Base-by-base conservation (phyloP, 1,140 invertebrate genomes). In the Ips nitidus region DNA sequence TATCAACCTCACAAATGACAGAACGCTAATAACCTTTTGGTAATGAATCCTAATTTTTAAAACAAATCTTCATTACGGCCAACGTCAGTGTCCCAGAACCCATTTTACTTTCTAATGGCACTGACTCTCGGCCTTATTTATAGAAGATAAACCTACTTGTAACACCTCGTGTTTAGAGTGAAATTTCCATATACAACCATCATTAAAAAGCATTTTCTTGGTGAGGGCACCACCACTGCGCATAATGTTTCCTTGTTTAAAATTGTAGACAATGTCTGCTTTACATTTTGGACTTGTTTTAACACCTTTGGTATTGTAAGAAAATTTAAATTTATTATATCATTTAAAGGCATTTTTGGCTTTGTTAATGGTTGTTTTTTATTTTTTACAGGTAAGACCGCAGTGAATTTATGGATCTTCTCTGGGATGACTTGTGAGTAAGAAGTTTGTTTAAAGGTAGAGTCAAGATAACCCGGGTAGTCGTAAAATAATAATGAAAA, bases 101-200 rank as follows among this genome's bases (percentile, higher is more conserved):
- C 47, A 68, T 68, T 68, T 59, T 60, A 68, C 66, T 60, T 68
- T 68, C 56, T 60, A 68, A 68, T 68, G 41, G 57, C 41, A 57
- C 45, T 56, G 8, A n/a, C 8, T 6, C 37, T 6, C 39, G 50
- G 37, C 2, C 5, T 39, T 68, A 68, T 60, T 41, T 57, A 53
- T 60, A 68, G 45, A 41, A 61, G 66, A 59, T 68, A 61, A 68
- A 68, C 66, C 66, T 68, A 68, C 66, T 68, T 68, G 66, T 68
- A 68, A 68, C 57, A 68, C 66, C 66, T 68, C 57, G 52, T 61
- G 57, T 60, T 61, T 42, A 41, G 53, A 60, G 39, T 42, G 22
- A 61, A 41, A 68, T 68, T 68, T 68, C 66, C 66, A 68, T 68
- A 60, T 60, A 68, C 66, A 68, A 60, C 39, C 45, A 37, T 68